Conservation (phyloP, 2,888 invertebrate genomes). For the Morinoia aosen region DNA sequence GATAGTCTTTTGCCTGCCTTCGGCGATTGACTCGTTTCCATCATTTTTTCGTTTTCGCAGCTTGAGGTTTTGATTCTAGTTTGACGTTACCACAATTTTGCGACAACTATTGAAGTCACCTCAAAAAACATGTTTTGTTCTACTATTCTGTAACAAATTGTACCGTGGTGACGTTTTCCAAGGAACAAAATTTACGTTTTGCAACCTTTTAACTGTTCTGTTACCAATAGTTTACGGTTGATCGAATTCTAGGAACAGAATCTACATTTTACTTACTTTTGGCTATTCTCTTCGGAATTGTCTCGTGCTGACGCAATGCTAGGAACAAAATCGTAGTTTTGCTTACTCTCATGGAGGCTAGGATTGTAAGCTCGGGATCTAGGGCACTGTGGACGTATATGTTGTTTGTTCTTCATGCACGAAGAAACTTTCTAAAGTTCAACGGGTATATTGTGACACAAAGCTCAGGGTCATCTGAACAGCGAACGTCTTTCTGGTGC, state of each 20-base stretch:
- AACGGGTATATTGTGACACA: neutral
- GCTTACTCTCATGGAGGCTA: neutral
- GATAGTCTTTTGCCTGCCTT: neutral
- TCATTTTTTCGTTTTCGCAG: neutral
- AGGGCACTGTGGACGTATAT: neutral
- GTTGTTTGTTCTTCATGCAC: neutral
- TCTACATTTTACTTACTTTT: too few relatives aligned
- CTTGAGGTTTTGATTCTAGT: neutral
- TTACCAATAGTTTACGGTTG: too few relatives aligned
- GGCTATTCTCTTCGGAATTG: neutral
- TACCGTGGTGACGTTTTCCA: too few relatives aligned
- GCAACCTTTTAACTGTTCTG: too few relatives aligned
- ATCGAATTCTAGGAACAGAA: too few relatives aligned
- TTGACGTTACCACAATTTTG: neutral
- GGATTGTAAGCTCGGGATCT: neutral
- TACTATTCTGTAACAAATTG: too few relatives aligned
- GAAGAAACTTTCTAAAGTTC: neutral
- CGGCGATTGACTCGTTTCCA: neutral
- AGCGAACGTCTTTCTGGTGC: constrained; percentile 5
- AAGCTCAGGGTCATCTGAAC: neutral
- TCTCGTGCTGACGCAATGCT: neutral
- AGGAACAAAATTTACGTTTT: too few relatives aligned
- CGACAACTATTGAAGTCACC: neutral
- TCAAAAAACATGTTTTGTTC: neutral
- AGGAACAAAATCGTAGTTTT: neutral